Evolutionary conservation across 2,797 vertebrate species (phyloP).

Genomic region (Artibeus lituratus): DNA sequence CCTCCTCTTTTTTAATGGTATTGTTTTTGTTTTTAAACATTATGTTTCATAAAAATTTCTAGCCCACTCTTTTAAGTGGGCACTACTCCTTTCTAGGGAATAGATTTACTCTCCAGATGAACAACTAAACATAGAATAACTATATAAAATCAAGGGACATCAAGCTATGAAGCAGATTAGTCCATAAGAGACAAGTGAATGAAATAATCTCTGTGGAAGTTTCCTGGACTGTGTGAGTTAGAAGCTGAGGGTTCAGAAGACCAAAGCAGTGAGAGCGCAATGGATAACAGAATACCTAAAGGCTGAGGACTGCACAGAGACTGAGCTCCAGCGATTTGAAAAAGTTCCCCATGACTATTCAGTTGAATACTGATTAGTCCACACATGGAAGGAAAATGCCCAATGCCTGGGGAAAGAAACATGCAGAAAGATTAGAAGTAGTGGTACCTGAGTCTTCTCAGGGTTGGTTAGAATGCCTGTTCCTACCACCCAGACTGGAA

Average conservation of each 20-base stretch:
- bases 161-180: neutral
- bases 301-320: neutral
- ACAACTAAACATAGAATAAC: neutral
- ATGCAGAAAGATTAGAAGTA: neutral
- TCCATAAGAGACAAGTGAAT: neutral
- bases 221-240: neutral
- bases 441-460: neutral
- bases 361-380: neutral
- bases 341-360: neutral
- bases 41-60: neutral
- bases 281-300: neutral
- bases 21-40: neutral
- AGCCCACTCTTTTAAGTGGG: neutral
- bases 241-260: neutral
- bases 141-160: neutral
- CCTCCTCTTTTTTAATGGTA: neutral
- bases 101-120: neutral
- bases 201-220: neutral
- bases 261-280: neutral
- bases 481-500: neutral
- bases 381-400: neutral
- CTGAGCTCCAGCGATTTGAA: neutral
- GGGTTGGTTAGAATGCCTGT: neutral
- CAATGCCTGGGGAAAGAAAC: neutral
- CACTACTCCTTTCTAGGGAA: neutral